Conservation (phyloP, 2,888 invertebrate genomes). For the Lagria hirta region DNA sequence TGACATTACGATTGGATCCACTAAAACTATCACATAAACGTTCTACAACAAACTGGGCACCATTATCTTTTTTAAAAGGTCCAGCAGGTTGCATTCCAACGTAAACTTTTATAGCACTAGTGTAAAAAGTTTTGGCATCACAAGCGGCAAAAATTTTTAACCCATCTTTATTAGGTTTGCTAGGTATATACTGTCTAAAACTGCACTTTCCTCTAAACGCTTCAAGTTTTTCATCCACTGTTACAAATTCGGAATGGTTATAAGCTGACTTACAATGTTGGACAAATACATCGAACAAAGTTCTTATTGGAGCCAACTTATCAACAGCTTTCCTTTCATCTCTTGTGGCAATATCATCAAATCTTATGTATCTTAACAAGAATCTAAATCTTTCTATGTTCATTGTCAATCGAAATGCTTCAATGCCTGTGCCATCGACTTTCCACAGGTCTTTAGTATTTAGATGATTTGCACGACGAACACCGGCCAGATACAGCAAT, state of each 20-base stretch:
- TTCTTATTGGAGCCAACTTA: constrained; percentile 5
- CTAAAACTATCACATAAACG: neutral
- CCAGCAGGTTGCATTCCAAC: constrained; percentile 6
- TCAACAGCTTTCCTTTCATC: constrained; percentile 3
- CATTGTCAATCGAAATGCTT: constrained; percentile 3
- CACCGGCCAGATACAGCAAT: neutral
- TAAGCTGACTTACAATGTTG: constrained; percentile 2
- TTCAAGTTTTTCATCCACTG: constrained; percentile 5
- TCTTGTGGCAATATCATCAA: constrained; percentile 4
- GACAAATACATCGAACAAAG: constrained; percentile 5
- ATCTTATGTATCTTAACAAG: neutral
- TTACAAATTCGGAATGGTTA: too few relatives aligned
- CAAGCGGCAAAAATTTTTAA: constrained; percentile 4
- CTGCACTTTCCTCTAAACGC: constrained; percentile 5
- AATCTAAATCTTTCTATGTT: constrained; percentile 1
- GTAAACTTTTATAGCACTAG: constrained; percentile 2
- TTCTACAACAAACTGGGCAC: neutral
- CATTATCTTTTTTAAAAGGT: neutral
- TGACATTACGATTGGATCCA: neutral
- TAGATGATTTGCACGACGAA: neutral
- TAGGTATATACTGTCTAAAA: constrained; percentile 3
- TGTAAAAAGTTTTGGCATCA: constrained; percentile 5
- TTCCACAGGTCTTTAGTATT: constrained; percentile 1
- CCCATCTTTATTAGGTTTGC: too few relatives aligned
- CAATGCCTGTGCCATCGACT: neutral